A percentile compares a stretch with the other conserved stretches of the same genome.
Evolutionary conservation across 30 jellyfish, hydroid and myxozoan species (phyloP).

Genomic region (Catostylus mosaicus): DNA sequence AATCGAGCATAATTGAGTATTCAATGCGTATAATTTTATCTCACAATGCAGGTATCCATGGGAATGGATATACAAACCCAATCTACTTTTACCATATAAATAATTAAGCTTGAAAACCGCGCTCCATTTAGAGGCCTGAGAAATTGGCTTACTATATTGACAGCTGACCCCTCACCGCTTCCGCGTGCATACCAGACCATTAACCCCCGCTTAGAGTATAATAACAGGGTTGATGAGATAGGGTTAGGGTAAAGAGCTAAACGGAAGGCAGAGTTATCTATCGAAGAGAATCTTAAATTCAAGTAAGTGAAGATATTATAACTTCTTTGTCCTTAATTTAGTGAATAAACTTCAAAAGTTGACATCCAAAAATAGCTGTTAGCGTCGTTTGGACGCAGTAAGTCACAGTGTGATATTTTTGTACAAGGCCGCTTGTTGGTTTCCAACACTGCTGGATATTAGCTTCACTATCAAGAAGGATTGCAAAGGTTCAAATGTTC

Average conservation of each 20-base stretch:
- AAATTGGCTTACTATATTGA: slow-evolving; percentile 15
- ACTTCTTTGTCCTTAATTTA: too few relatives aligned
- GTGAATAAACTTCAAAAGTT: background rate
- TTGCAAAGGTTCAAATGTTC: background rate
- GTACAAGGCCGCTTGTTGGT: background rate
- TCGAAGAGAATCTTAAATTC: too few relatives aligned
- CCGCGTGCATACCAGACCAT: slow-evolving; percentile 75
- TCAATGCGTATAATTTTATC: background rate
- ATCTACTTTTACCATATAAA: slow-evolving; percentile 4
- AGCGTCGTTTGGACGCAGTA: slow-evolving; percentile 46
- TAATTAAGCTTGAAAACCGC: slow-evolving; percentile 51
- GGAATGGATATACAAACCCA: background rate
- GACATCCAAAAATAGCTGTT: background rate
- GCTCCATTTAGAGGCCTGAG: slow-evolving; percentile 61
- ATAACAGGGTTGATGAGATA: slow-evolving; percentile 3
- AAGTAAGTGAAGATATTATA: too few relatives aligned
- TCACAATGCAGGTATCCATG: slow-evolving; percentile 14
- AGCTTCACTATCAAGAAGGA: background rate
- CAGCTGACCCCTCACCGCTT: slow-evolving; percentile 64
- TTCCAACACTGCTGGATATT: background rate
- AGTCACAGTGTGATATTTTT: slow-evolving; percentile 20
- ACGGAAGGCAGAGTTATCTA: background rate
- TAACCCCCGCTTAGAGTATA: slow-evolving; percentile 42
- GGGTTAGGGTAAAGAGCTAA: background rate
- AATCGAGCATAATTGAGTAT: background rate